Evolutionary conservation across 2,113 vertebrate species (phyloP).

Genomic region (Phyllostomus discolor): DNA sequence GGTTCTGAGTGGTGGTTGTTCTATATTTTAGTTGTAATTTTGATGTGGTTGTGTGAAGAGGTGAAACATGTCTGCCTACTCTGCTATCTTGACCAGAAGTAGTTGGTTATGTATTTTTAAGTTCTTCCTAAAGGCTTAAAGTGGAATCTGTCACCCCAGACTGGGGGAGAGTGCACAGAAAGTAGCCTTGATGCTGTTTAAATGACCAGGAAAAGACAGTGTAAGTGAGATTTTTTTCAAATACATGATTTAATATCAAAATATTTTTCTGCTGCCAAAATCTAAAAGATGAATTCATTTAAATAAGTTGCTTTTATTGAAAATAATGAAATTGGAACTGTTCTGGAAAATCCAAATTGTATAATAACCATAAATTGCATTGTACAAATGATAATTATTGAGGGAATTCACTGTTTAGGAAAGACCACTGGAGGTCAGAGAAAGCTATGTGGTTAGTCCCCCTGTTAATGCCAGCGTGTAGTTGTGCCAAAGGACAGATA

Average conservation of each 20-base stretch:
- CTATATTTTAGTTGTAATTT: no score
- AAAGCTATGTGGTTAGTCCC: background rate
- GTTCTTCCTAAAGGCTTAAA: background rate
- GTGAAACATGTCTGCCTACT: no score
- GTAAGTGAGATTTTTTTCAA: background rate
- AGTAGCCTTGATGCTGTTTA: background rate
- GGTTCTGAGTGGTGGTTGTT: no score
- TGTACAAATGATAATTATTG: background rate
- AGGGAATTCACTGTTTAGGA: background rate
- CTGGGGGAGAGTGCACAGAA: background rate
- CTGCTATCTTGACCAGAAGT: no score
- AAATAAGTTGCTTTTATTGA: background rate
- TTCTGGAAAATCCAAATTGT: background rate
- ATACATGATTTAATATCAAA: slow-evolving; percentile 2
- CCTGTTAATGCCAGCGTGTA: background rate
- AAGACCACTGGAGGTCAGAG: background rate
- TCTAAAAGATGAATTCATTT: background rate
- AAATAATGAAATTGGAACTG: background rate
- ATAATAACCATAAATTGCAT: background rate
- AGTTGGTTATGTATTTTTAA: background rate
- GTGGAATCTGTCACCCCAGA: background rate
- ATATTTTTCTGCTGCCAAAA: background rate
- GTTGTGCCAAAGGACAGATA: background rate
- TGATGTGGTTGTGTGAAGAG: no score
- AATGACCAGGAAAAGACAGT: background rate